Conservation (phyloP, 2,888 invertebrate genomes). For the Polydesmus complanatus region DNA sequence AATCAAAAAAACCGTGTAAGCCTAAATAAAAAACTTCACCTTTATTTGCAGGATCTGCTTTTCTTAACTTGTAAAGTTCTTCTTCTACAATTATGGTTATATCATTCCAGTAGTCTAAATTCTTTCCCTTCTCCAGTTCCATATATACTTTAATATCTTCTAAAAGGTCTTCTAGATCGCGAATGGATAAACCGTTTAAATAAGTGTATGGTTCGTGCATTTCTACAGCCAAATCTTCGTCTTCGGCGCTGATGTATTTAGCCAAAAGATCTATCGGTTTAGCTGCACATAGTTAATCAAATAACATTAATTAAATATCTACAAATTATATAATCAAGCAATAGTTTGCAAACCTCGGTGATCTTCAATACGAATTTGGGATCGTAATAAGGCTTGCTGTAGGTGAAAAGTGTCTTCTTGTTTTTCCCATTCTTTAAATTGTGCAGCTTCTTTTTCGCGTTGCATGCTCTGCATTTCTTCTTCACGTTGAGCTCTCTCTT, state of each 20-base stretch:
- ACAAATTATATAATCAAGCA: constrained; percentile 5
- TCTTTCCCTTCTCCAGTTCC: constrained; percentile 75
- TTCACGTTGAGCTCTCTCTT: constrained; percentile 66
- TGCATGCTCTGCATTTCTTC: constrained; percentile 72
- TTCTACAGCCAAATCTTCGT: constrained; percentile 80
- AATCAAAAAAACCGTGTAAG: background rate
- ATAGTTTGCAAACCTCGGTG: constrained; percentile 52
- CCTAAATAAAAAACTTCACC: background rate
- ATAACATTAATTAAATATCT: constrained; percentile 27
- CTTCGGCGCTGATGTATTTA: constrained; percentile 84
- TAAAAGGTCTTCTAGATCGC: constrained; percentile 86
- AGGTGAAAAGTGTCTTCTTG: constrained; percentile 97
- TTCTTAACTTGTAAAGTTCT: constrained; percentile 72
- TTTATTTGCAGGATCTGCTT: constrained; percentile 41
- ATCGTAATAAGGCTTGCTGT: constrained; percentile 77
- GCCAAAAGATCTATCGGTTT: constrained; percentile 96
- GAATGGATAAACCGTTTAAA: constrained; percentile 72
- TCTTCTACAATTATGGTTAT: constrained; percentile 89
- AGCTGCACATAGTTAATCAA: too few relatives aligned
- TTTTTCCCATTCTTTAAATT: constrained; percentile 79
- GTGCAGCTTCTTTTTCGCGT: constrained; percentile 75
- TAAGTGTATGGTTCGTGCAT: constrained; percentile 97
- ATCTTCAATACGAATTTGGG: constrained; percentile 89
- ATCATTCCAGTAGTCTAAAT: constrained; percentile 88
- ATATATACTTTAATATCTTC: constrained; percentile 92